These are phyloP conservation scores for Eupithecia subumbrata DNA, from an alignment of 2,888 invertebrate genomes.

Conservation along the genomic window DNA sequence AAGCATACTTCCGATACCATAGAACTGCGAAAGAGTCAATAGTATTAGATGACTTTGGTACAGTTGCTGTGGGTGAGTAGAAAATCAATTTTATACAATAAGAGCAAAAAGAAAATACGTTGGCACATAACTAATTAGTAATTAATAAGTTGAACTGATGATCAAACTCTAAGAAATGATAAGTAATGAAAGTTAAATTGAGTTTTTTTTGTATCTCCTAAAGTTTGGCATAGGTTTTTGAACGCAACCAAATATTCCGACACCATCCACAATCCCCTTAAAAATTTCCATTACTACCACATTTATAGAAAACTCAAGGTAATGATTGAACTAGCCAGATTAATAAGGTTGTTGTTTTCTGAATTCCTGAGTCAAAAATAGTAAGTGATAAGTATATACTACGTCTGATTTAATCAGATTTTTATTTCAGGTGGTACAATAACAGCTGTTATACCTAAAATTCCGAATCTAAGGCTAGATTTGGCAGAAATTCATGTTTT, in stretches of 20 bases:
- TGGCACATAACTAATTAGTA: background rate
- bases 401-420: background rate
- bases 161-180: background rate
- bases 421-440: constrained; percentile 26
- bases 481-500: constrained; percentile 32
- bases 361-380: background rate
- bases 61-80: constrained; percentile 22
- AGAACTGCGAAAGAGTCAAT: constrained; percentile 34
- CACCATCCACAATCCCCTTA: no score
- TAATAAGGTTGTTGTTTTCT: background rate
- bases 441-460: constrained; percentile 32
- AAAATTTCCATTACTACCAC: no score
- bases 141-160: background rate
- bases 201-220: no score
- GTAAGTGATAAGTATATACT: background rate
- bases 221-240: no score
- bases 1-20: constrained; percentile 22
- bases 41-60: constrained; percentile 26
- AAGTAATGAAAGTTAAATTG: no score
- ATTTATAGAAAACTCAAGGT: no score
- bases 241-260: background rate
- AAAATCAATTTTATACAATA: background rate
- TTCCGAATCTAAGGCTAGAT: constrained; percentile 26
- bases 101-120: background rate
- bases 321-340: background rate